phyloP scores from a whole-genome alignment of 2,113 vertebrate species.

The Poeciliopsis retropinna region DNA sequence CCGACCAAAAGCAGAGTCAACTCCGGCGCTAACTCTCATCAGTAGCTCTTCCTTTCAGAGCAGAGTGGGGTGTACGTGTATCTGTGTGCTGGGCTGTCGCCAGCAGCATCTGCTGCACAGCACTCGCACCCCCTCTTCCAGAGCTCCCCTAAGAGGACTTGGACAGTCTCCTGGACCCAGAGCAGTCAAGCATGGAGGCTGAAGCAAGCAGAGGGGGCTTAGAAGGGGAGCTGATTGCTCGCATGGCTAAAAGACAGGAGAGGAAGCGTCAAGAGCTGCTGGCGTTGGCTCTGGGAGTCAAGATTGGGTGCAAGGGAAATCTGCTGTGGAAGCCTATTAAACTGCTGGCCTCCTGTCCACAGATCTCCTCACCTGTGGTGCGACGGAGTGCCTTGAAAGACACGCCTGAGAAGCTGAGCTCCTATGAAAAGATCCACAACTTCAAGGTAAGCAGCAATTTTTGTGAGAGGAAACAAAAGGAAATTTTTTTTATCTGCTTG shows the following conservation, averaged over 20 bases:
- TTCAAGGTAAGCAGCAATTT: constrained; percentile 91
- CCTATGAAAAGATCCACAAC: constrained; percentile 97
- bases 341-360: constrained; percentile 96
- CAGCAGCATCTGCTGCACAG: constrained; percentile 77
- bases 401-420: constrained; percentile 88
- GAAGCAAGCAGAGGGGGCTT: constrained; percentile 68
- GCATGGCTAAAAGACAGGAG: constrained; percentile 83
- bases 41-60: constrained; percentile 82
- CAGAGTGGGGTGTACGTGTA: constrained; percentile 86
- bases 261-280: constrained; percentile 91
- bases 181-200: constrained; percentile 78
- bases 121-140: constrained; percentile 69
- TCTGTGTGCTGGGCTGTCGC: constrained; percentile 79
- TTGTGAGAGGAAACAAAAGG: not conserved
- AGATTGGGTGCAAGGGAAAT: constrained; percentile 86
- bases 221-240: constrained; percentile 78
- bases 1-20: constrained; percentile 85
- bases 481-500: too few relatives aligned
- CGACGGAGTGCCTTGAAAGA: constrained; percentile 90
- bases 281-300: constrained; percentile 90
- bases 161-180: constrained; percentile 80
- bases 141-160: constrained; percentile 74
- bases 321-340: constrained; percentile 97
- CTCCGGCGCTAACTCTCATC: constrained; percentile 77
- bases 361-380: constrained; percentile 94